Evolutionary conservation across 2,797 vertebrate genomes (phyloP), one percentile per base, ranked within the genome.

Genomic region (Neosilurus hyrtlii): DNA sequence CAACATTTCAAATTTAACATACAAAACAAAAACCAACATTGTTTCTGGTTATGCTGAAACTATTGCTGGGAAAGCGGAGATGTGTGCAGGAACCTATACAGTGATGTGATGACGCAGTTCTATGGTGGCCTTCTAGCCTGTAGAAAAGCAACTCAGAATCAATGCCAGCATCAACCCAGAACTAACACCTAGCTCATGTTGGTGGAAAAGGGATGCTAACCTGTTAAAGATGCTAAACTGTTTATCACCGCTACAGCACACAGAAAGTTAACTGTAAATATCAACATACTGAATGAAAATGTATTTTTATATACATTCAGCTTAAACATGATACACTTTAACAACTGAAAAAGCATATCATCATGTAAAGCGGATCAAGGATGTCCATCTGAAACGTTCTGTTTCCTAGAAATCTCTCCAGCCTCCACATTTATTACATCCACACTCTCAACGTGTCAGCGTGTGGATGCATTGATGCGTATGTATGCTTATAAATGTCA

Each of bases 401-500:
- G 77, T 56, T 59, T 59, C 54, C 18, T 66, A 71, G 79, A 71
- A n/a, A 24, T 59, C 26, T 59, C 70, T 73, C 68, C 68, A 63
- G 14, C 57, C 68, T 72, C 80, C 20, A 35, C 57, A 81, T 72
- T 81, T 30, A 62, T 51, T 51, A 0, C 37, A 26, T 30, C 30
- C 57, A 81, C 35, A 63, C 9, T 49, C 22, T 63, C 12, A 24
- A 49, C 8, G 9, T 81, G 56, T 59, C 62, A 80, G 12, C 61
- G 73, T 74, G 54, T 84, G 85, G 54, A 77, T 35, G 76, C 82
- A 12, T 37, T 20, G 43, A 52, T 61, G 63, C 63, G 57, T 49
- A 49, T 3, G 22, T 62, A 10, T 62, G 57, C 22, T 9, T 24
- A 4, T 16, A 62, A 62, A 63, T 49, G 59, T 49, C 24, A 37